phyloP scores from a whole-genome alignment of 2,797 vertebrate genomes.

The Gambelia wislizenii region DNA sequence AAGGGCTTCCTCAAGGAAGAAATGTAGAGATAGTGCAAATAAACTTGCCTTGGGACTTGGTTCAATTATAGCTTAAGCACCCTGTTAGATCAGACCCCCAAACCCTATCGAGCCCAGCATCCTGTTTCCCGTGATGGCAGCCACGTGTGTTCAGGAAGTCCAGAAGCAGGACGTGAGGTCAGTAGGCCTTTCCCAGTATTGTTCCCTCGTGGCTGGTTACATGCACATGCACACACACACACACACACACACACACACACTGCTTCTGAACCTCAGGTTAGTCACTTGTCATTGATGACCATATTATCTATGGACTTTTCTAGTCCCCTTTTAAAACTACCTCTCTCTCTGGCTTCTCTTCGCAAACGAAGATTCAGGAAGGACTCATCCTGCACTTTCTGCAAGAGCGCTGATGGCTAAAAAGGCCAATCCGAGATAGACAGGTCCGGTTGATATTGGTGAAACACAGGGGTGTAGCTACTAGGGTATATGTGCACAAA shows the following conservation, averaged over 20 bases:
- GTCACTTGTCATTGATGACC: not conserved
- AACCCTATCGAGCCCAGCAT: not conserved
- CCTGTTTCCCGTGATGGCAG: not conserved
- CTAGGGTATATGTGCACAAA: too few relatives aligned
- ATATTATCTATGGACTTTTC: not conserved
- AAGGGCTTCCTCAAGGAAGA: not conserved
- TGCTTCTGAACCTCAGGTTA: not conserved
- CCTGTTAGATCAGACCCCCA: not conserved
- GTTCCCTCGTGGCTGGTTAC: too few relatives aligned
- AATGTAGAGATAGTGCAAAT: not conserved
- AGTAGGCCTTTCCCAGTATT: not conserved
- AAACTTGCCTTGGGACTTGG: too few relatives aligned
- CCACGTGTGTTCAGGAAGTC: not conserved
- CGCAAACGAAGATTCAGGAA: too few relatives aligned
- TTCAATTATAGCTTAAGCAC: not conserved
- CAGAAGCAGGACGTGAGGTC: not conserved
- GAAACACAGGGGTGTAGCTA: too few relatives aligned
- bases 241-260: too few relatives aligned
- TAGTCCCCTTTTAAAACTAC: not conserved
- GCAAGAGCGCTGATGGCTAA: too few relatives aligned
- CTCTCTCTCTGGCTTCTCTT: too few relatives aligned
- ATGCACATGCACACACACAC: too few relatives aligned
- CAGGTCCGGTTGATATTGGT: too few relatives aligned
- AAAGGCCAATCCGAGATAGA: too few relatives aligned
- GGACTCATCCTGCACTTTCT: too few relatives aligned